Percentiles rank a stretch among this genome's conserved stretches.
These are phyloP conservation scores for Anser brachyrhynchus DNA, from an alignment of 2,113 vertebrate genomes.

Conservation along the genomic window DNA sequence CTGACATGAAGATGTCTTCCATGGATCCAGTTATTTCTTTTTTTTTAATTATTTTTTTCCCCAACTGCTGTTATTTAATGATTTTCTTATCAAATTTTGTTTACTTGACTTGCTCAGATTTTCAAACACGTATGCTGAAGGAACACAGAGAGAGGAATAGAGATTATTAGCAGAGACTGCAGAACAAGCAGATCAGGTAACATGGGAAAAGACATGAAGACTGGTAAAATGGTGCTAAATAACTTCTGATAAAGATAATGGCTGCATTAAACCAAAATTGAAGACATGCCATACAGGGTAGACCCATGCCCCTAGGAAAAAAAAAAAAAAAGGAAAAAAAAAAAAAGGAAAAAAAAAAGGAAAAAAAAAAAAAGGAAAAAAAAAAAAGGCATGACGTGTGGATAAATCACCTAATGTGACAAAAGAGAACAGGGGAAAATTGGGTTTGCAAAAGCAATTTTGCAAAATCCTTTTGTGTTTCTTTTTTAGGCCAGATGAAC, in stretches of 20 bases:
- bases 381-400: rapidly evolving
- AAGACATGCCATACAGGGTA: not conserved
- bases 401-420: not conserved
- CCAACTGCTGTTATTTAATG: not conserved
- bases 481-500: not conserved
- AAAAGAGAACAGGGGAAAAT: not conserved
- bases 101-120: not conserved
- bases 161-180: not conserved
- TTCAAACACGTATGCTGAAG: not conserved
- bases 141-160: not conserved
- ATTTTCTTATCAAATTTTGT: not conserved
- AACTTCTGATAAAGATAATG: not conserved
- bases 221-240: not conserved
- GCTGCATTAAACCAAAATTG: not conserved
- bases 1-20: not conserved
- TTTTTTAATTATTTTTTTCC: too few species aligned
- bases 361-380: not conserved
- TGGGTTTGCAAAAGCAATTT: not conserved
- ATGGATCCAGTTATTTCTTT: too few species aligned
- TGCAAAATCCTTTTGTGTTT: not conserved
- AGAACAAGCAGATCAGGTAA: not conserved
- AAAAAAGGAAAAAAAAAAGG: not conserved
- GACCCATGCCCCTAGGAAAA: not conserved
- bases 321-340: not conserved
- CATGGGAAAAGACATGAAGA: not conserved